These are phyloP conservation scores for Chionodraco myersi DNA, from an alignment of 2,113 vertebrate genomes.

Conservation along the genomic window DNA sequence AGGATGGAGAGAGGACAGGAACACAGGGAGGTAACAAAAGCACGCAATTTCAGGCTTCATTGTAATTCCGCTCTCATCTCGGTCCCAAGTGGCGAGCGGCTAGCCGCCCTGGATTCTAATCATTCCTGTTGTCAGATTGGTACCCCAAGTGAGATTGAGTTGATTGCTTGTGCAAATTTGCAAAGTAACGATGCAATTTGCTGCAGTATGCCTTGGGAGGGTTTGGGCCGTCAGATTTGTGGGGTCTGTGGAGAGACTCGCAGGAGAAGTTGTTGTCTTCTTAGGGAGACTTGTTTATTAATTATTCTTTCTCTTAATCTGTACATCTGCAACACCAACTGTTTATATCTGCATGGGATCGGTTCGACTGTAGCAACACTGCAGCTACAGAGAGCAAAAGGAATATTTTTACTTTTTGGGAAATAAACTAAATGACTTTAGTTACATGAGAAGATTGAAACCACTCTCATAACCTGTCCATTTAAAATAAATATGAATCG, in stretches of 20 bases:
- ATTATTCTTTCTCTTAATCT: slow-evolving; percentile 52
- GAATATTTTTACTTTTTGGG: neutral
- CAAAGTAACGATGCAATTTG: slow-evolving; percentile 84
- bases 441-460: neutral
- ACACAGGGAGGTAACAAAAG: slow-evolving; percentile 69
- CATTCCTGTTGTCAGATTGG: slow-evolving; percentile 78
- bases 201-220: slow-evolving; percentile 54
- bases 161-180: slow-evolving; percentile 85
- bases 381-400: neutral
- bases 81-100: slow-evolving; percentile 66
- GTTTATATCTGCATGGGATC: neutral
- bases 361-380: neutral
- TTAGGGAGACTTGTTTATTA: slow-evolving; percentile 28
- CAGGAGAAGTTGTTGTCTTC: slow-evolving; percentile 45
- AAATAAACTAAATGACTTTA: neutral
- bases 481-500: neutral
- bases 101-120: slow-evolving; percentile 78
- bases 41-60: slow-evolving; percentile 75
- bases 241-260: slow-evolving; percentile 32
- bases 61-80: slow-evolving; percentile 78
- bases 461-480: neutral
- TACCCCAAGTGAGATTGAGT: slow-evolving; percentile 78
- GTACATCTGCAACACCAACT: slow-evolving; percentile 25
- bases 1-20: slow-evolving; percentile 47
- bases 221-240: slow-evolving; percentile 41